Evolutionary conservation across 2,797 vertebrate genomes (phyloP).

Genomic region (Lophius americanus): DNA sequence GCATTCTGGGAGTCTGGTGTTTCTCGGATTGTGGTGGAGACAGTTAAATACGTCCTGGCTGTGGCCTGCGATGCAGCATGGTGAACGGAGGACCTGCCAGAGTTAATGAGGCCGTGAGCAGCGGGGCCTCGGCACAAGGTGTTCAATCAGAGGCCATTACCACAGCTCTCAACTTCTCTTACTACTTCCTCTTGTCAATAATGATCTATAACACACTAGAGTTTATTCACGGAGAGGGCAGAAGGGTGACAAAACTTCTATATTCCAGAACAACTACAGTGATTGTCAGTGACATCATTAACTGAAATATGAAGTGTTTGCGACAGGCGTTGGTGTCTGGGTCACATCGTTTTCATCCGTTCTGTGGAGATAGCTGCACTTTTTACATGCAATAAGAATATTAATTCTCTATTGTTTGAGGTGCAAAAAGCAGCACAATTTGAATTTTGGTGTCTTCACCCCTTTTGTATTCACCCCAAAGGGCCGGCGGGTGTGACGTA

Average conservation of each 20-base stretch:
- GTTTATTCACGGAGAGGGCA: slow-evolving; percentile 61
- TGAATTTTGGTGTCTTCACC: too few relatives aligned
- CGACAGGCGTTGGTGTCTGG: too few relatives aligned
- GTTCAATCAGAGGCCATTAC: slow-evolving; percentile 81
- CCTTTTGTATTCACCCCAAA: too few relatives aligned
- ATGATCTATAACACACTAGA: slow-evolving; percentile 76
- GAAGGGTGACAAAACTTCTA: slow-evolving; percentile 26
- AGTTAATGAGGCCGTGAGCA: slow-evolving; percentile 80
- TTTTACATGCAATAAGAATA: too few relatives aligned
- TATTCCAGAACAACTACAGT: slow-evolving; percentile 16
- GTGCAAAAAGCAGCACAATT: too few relatives aligned
- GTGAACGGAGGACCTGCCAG: slow-evolving; percentile 70
- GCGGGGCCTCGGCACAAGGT: slow-evolving; percentile 72
- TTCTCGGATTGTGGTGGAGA: slow-evolving; percentile 33
- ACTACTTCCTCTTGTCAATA: slow-evolving; percentile 69
- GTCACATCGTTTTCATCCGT: too few relatives aligned
- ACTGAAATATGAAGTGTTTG: slow-evolving; percentile 11
- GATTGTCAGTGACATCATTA: slow-evolving; percentile 2
- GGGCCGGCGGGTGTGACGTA: too few relatives aligned
- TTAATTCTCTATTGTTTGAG: too few relatives aligned
- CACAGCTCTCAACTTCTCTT: slow-evolving; percentile 63
- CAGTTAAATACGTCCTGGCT: slow-evolving; percentile 56
- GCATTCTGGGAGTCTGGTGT: slow-evolving; percentile 8
- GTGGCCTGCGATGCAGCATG: slow-evolving; percentile 66
- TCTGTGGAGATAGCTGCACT: too few relatives aligned